Conservation (phyloP, 2,113 vertebrate species). For the Equus quagga region DNA sequence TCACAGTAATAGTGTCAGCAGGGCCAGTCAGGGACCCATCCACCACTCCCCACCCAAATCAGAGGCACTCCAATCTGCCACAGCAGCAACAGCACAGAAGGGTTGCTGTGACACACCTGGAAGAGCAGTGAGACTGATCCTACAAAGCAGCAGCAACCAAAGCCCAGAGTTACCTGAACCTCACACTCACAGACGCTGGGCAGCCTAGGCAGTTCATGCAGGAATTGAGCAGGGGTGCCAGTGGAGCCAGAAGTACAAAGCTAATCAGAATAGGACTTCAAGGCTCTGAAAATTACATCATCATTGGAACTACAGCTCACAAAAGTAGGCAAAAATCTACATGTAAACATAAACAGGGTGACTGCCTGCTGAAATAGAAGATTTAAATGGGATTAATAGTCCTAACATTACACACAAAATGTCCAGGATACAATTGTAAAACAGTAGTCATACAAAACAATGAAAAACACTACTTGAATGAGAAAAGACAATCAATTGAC, state of each 20-base stretch:
- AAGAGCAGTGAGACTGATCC: not conserved
- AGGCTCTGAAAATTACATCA: slow-evolving; percentile 11
- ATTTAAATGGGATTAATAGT: not conserved
- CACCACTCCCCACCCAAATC: not conserved
- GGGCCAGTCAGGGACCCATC: not conserved
- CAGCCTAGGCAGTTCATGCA: not conserved
- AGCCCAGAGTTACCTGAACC: not conserved
- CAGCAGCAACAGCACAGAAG: not conserved
- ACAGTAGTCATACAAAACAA: not conserved
- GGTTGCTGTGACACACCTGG: not conserved
- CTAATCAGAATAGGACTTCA: not conserved
- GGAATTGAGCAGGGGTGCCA: not conserved
- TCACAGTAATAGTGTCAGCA: not conserved
- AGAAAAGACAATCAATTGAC: not conserved
- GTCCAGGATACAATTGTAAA: not conserved
- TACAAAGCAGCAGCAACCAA: not conserved
- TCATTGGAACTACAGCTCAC: not conserved
- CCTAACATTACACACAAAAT: not conserved
- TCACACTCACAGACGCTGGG: not conserved
- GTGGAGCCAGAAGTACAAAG: not conserved
- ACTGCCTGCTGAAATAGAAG: not conserved
- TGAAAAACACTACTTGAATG: not conserved
- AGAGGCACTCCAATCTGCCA: not conserved
- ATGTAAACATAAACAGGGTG: not conserved
- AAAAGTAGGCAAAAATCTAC: not conserved